Base-by-base conservation (phyloP, 2,113 vertebrate species). In the Limnothrissa miodon region DNA sequence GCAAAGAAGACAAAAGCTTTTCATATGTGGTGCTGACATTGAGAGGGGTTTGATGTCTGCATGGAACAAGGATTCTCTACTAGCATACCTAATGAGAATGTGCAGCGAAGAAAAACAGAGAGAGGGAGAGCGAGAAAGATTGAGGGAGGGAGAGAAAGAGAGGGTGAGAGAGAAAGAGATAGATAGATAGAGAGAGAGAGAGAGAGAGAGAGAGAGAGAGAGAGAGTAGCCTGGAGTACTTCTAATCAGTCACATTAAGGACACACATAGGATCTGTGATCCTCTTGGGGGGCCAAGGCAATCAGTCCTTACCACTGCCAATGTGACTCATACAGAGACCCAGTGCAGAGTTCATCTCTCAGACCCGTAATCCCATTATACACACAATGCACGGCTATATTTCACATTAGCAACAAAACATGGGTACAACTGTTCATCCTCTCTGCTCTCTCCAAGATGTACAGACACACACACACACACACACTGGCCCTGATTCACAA, bases 101-200 rank as follows among this genome's bases (percentile, higher is more conserved):
- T 0, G 44, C 1, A 29, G 1, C 8, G 4, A n/a, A 48, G 45
- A 48, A 29, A 17, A 23, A 13, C n/a, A 29, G 79, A 53, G 45
- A 53, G 25, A 80, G 44, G 36, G 79, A 80, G 79, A 33, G 79
- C 48, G 79, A 36, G n/a, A n/a, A n/a, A n/a, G n/a, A n/a, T n/a
- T n/a, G n/a, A 51, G 44, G 21, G 19, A 66, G 53, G 33, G 59
- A 36, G 45, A 1, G 46, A 15, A 15, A 15, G 46, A 1, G 46
- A 1, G 46, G 3, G 13, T 11, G 2, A 15, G 46, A 15, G 46
- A 15, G 46, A 15, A 15, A 15, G 46, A 0, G 13, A 51, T 23
- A 29, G 19, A 66, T 44, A 42, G 59, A 36, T 36, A 1, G 46
- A 51, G 44, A 29, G 19, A 66, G 53, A 42, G 59, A 36, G 45